Percentiles rank a stretch among this genome's conserved stretches.
Conservation (phyloP, 2,888 invertebrate species). For the Thereva unica region DNA sequence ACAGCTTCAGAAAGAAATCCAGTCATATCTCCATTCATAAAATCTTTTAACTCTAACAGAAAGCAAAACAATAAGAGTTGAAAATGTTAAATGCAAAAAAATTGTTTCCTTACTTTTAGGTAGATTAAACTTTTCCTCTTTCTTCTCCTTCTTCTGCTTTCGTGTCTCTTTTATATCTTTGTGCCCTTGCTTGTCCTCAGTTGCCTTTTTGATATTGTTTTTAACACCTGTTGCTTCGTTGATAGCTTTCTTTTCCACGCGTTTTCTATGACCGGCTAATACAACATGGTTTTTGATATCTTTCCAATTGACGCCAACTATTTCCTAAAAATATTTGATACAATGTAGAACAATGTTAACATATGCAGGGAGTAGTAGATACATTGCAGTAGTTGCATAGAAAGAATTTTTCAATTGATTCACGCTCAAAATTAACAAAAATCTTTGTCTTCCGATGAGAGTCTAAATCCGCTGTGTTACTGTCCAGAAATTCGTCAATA, state of each 20-base stretch:
- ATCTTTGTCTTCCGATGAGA: slow-evolving; percentile 3
- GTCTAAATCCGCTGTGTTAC: slow-evolving; percentile 14
- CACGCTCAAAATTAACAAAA: slow-evolving; percentile 13
- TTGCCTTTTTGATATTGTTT: not conserved
- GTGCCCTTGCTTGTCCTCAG: not conserved
- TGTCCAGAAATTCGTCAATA: slow-evolving; percentile 34
- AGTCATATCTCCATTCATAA: slow-evolving; percentile 45
- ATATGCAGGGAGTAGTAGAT: not conserved
- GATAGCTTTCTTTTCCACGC: too few species aligned
- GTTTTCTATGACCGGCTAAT: too few species aligned
- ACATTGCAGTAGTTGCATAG: slow-evolving; percentile 32
- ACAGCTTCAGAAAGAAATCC: slow-evolving; percentile 46
- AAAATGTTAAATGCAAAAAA: slow-evolving; percentile 1
- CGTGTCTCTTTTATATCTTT: slow-evolving; percentile 10
- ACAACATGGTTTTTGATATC: not conserved
- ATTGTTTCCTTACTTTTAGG: slow-evolving; percentile 3
- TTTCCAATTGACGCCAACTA: not conserved
- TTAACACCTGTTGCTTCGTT: not conserved
- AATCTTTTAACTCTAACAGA: slow-evolving; percentile 46
- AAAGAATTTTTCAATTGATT: slow-evolving; percentile 9
- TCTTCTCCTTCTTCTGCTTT: not conserved
- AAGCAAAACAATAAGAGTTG: not conserved
- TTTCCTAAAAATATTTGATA: not conserved
- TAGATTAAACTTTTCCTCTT: not conserved
- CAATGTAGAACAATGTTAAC: not conserved